Evolutionary conservation across 2,888 invertebrate genomes (phyloP).

Genomic region (Coronaproctus castanopsis): DNA sequence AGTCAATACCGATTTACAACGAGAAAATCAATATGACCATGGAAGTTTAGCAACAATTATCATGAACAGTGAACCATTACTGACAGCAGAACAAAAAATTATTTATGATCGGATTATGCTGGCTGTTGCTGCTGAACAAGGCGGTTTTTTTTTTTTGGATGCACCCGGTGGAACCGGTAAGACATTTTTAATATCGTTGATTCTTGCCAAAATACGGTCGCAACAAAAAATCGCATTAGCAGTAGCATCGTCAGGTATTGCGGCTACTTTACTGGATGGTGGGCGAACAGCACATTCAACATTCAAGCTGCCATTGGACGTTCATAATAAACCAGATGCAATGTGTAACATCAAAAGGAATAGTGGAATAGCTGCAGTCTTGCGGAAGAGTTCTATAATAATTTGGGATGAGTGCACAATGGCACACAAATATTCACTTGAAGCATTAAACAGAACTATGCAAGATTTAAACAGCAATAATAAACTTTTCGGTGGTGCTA

Average conservation of each 20-base stretch:
- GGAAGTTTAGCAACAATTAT: slow-evolving; percentile 16
- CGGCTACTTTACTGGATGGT: slow-evolving; percentile 25
- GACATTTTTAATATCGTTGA: slow-evolving; percentile 23
- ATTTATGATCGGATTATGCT: slow-evolving; percentile 15
- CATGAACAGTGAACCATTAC: slow-evolving; percentile 7
- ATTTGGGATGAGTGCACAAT: slow-evolving; percentile 22
- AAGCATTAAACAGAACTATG: slow-evolving; percentile 22
- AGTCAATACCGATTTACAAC: slow-evolving; percentile 19
- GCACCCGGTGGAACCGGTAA: slow-evolving; percentile 25
- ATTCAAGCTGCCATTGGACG: slow-evolving; percentile 24
- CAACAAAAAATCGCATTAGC: slow-evolving; percentile 24
- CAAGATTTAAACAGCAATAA: slow-evolving; percentile 12
- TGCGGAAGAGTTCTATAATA: slow-evolving; percentile 17
- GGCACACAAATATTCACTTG: slow-evolving; percentile 24
- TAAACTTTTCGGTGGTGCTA: slow-evolving; percentile 17
- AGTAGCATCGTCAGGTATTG: slow-evolving; percentile 26
- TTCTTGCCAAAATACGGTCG: slow-evolving; percentile 22
- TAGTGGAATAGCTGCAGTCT: slow-evolving; percentile 20
- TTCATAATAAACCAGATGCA: slow-evolving; percentile 8
- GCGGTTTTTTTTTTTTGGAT: slow-evolving; percentile 6
- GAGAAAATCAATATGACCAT: slow-evolving; percentile 20
- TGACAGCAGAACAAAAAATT: slow-evolving; percentile 10
- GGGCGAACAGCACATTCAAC: slow-evolving; percentile 25
- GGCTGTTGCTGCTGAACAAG: slow-evolving; percentile 1
- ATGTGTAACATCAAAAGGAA: slow-evolving; percentile 20